These are phyloP conservation scores for Lymantria dispar DNA, from an alignment of 2,888 invertebrate species.

Conservation along the genomic window DNA sequence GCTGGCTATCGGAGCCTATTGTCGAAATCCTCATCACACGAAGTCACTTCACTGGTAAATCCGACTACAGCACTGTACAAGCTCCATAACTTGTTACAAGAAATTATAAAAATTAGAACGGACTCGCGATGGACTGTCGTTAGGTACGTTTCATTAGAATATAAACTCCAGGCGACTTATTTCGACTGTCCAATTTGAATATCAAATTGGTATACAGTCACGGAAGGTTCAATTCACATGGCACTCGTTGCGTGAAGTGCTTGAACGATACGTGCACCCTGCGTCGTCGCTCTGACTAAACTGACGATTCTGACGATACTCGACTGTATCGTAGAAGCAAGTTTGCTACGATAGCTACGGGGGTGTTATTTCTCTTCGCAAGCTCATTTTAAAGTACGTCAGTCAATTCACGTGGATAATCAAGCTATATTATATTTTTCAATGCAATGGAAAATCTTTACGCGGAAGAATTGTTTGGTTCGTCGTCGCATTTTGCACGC, in stretches of 20 bases:
- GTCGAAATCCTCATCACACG: slow-evolving; percentile 55
- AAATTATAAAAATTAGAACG: slow-evolving; percentile 29
- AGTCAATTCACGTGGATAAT: neutral
- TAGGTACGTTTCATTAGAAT: slow-evolving; percentile 51
- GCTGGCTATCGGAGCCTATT: slow-evolving; percentile 48
- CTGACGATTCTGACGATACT: slow-evolving; percentile 37
- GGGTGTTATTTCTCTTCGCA: slow-evolving; percentile 57
- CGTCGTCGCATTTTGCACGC: slow-evolving; percentile 42
- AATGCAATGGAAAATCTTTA: slow-evolving; percentile 40
- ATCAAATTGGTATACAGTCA: slow-evolving; percentile 53
- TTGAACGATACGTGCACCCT: slow-evolving; percentile 21
- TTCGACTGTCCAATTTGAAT: slow-evolving; percentile 57
- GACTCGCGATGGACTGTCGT: slow-evolving; percentile 22
- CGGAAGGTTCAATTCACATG: slow-evolving; percentile 46
- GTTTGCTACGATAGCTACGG: slow-evolving; percentile 65
- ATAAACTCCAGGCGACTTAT: slow-evolving; percentile 57
- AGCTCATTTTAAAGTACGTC: slow-evolving; percentile 42
- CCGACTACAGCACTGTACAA: slow-evolving; percentile 41
- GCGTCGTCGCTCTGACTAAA: slow-evolving; percentile 45
- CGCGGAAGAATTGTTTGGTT: slow-evolving; percentile 32
- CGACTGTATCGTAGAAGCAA: slow-evolving; percentile 42
- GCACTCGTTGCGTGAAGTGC: slow-evolving; percentile 16
- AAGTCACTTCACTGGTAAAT: slow-evolving; percentile 56
- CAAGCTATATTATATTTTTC: slow-evolving; percentile 28
- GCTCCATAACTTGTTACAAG: slow-evolving; percentile 45